Conservation (phyloP, 2,113 vertebrate genomes). For the Felis catus region F.catus_Fca126_mat1.0 CM031417.1:69359001-69359500, state of each 20-base stretch:
- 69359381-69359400: no score
- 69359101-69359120: not conserved
- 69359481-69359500: not conserved
- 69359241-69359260: not conserved
- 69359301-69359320: not conserved
- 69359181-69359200: not conserved
- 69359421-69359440: not conserved
- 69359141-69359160: not conserved
- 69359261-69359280: not conserved
- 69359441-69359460: not conserved
- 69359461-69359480: not conserved
- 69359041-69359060: constrained; percentile 44
- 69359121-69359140: not conserved
- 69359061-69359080: constrained; percentile 14
- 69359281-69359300: not conserved
- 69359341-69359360: not conserved
- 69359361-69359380: not conserved
- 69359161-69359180: not conserved
- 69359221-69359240: not conserved
- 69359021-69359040: constrained; percentile 56
- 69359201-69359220: not conserved
- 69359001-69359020: constrained; percentile 62
- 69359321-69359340: not conserved
- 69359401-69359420: not conserved
- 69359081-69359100: constrained; percentile 6